A percentile compares a stretch with the other conserved stretches of the same genome.
Conservation (phyloP, 2,797 vertebrate genomes). For the Lepus townsendii region DNA sequence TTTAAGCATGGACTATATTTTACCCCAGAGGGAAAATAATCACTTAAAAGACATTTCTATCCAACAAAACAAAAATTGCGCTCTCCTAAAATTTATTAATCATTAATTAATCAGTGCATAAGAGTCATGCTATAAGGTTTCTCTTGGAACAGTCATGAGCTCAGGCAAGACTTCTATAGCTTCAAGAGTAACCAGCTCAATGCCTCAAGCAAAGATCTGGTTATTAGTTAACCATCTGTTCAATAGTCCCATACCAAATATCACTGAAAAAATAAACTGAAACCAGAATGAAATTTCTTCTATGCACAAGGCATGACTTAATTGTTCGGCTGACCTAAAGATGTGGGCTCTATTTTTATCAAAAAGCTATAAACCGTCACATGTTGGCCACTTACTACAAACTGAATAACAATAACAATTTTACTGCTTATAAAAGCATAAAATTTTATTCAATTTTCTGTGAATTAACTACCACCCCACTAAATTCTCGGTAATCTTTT, state of each 20-base stretch:
- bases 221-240: conserved; percentile 46
- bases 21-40: conserved; percentile 32
- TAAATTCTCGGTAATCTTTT: background rate
- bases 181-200: background rate
- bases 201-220: conserved; percentile 37
- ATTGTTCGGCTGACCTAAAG: conserved; percentile 34
- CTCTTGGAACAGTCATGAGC: background rate
- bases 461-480: background rate
- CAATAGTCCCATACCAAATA: background rate
- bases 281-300: conserved; percentile 2
- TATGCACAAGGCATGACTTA: background rate
- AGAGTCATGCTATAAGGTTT: conserved; percentile 29
- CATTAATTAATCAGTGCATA: conserved; percentile 64
- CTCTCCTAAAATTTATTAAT: conserved; percentile 64
- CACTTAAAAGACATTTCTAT: conserved; percentile 69
- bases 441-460: conserved; percentile 31
- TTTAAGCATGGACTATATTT: conserved; percentile 48
- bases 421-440: background rate
- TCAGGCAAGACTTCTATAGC: conserved; percentile 13
- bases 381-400: background rate
- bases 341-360: conserved; percentile 17
- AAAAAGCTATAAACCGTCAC: conserved; percentile 40
- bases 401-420: conserved; percentile 26
- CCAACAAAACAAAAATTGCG: conserved; percentile 73
- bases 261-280: conserved; percentile 36